Conservation (phyloP, 2,888 invertebrate genomes). For the Priocnemis perturbator region DNA sequence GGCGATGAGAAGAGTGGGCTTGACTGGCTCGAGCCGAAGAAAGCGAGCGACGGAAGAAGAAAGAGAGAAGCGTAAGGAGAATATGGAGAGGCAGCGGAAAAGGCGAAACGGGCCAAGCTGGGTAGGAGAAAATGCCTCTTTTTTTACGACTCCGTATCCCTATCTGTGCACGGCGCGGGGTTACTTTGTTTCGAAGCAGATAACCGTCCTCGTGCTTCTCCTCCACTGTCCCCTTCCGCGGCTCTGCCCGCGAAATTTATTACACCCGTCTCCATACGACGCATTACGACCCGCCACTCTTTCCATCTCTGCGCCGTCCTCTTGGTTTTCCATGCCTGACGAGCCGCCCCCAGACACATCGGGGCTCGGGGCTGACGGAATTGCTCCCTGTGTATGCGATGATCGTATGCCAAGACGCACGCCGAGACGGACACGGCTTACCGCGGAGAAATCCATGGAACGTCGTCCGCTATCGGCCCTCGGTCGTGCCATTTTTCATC, state of each 20-base stretch:
- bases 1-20: neutral
- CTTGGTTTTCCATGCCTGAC: neutral
- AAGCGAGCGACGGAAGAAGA: conserved; percentile 13
- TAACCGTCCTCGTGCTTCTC: conserved; percentile 23
- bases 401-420: neutral
- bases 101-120: conserved; percentile 7
- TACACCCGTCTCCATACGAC: conserved; percentile 2
- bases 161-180: conserved; percentile 27
- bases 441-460: too few relatives aligned
- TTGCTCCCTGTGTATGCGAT: conserved; percentile 11
- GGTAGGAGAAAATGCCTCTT: conserved; percentile 25
- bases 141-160: conserved; percentile 42
- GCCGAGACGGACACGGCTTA: neutral
- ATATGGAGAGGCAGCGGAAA: conserved; percentile 6
- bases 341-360: conserved; percentile 14
- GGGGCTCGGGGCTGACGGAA: conserved; percentile 16
- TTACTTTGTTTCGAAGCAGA: conserved; percentile 44
- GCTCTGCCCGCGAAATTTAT: conserved; percentile 35
- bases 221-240: neutral
- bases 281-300: conserved; percentile 28
- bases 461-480: neutral
- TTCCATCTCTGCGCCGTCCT: conserved; percentile 7
- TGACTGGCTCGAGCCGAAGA: neutral
- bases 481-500: conserved; percentile 36
- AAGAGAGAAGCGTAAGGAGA: conserved; percentile 1